Evolutionary conservation across 2,797 vertebrate genomes (phyloP).

Genomic region (Cirrhinus molitorella): DNA sequence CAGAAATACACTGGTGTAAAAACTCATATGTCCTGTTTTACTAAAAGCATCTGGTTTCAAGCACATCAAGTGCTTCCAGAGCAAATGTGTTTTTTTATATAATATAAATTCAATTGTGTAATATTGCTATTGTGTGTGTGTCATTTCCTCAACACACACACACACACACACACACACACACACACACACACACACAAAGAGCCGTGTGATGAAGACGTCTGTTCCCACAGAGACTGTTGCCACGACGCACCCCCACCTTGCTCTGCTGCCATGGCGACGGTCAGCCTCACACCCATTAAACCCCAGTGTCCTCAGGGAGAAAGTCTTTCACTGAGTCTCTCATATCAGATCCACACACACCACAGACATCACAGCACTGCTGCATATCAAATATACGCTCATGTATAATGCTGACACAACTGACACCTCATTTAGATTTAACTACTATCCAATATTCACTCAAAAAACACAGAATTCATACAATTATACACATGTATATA

Average conservation of each 20-base stretch:
- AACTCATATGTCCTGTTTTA: too few species aligned
- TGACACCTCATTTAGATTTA: neutral
- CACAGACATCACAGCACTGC: neutral
- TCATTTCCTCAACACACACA: neutral
- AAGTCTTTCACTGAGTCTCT: neutral
- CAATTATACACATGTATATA: neutral
- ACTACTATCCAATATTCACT: neutral
- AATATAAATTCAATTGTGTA: neutral
- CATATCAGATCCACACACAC: neutral
- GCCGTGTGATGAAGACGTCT: conserved; percentile 16
- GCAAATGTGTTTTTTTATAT: neutral
- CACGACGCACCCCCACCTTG: conserved; percentile 14
- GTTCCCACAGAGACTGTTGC: conserved; percentile 28
- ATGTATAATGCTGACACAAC: neutral
- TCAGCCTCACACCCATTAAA: conserved; percentile 48
- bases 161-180: conserved; percentile 1
- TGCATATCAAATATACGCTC: neutral
- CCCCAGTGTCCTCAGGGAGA: conserved; percentile 32
- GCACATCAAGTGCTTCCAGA: too few species aligned
- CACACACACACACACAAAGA: conserved; percentile 28
- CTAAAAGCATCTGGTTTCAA: too few species aligned
- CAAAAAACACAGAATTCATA: neutral
- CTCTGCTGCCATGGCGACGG: conserved; percentile 30
- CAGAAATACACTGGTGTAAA: too few species aligned
- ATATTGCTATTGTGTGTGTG: too few species aligned